These are phyloP conservation scores for Drosophila incognita DNA, from an alignment of 2,888 invertebrate species.

Conservation along the genomic window DNA sequence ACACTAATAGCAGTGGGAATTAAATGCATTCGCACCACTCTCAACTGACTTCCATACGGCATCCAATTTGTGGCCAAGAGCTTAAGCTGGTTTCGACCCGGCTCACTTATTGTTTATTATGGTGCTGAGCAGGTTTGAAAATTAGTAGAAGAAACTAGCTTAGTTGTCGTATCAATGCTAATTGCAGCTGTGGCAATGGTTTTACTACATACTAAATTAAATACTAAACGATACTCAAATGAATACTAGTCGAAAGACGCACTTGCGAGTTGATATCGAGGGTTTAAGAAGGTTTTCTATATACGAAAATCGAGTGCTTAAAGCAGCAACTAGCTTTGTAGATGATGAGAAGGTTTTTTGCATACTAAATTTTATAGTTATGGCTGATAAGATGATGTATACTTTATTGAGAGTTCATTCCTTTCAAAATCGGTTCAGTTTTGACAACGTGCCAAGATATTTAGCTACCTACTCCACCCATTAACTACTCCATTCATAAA, in stretches of 20 bases:
- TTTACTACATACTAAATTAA: not conserved
- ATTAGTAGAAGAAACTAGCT: not conserved
- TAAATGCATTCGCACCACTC: conserved; percentile 30
- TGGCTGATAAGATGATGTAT: not conserved
- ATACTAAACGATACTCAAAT: not conserved
- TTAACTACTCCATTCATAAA: not conserved
- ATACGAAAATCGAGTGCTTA: not conserved
- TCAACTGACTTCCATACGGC: not conserved
- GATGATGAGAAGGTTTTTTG: too few species aligned
- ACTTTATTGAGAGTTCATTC: too few species aligned
- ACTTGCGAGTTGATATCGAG: not conserved
- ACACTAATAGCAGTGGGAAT: conserved; percentile 46
- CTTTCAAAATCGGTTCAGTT: not conserved
- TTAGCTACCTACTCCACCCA: not conserved
- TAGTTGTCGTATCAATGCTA: not conserved
- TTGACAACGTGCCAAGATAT: not conserved
- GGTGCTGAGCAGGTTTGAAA: not conserved
- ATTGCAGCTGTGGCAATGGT: not conserved
- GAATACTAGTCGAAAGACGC: not conserved
- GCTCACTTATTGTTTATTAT: conserved; percentile 1
- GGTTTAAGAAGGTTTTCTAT: accelerated
- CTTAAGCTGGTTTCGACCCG: conserved; percentile 11
- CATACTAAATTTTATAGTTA: not conserved
- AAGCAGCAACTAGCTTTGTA: accelerated
- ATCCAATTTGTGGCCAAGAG: conserved; percentile 3